Conservation (phyloP, 2,113 vertebrate species). For the Myrmecophaga tridactyla region DNA sequence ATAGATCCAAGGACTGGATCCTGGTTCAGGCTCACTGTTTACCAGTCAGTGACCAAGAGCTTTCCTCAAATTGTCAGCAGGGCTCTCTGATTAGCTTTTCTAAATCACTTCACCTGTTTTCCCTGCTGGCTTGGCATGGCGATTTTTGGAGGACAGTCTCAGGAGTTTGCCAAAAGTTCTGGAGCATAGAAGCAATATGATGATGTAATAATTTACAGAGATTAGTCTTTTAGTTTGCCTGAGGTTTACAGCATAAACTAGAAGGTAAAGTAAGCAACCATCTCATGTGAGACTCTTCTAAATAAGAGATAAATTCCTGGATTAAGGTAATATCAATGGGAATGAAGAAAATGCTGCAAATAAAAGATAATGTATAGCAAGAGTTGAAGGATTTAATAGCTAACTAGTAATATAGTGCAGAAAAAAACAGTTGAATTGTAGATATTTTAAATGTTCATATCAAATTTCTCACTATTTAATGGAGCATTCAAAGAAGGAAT, state of each 20-base stretch:
- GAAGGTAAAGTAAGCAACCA: constrained; percentile 9
- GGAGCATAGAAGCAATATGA: not conserved
- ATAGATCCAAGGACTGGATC: not conserved
- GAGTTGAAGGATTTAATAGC: constrained; percentile 1
- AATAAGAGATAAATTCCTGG: not conserved
- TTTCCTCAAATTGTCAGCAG: not conserved
- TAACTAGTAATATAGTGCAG: not conserved
- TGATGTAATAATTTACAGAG: not conserved
- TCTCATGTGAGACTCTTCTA: not conserved
- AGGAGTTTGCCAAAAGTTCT: not conserved
- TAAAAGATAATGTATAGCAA: not conserved
- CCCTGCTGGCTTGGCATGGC: not conserved
- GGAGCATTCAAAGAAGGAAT: not conserved
- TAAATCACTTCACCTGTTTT: not conserved
- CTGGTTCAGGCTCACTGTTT: not conserved
- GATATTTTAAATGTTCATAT: not conserved
- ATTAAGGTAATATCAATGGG: not conserved
- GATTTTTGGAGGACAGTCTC: not conserved
- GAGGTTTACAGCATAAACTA: not conserved
- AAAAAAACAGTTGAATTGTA: not conserved
- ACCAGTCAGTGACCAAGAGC: not conserved
- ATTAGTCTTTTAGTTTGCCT: not conserved
- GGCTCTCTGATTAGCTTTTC: not conserved
- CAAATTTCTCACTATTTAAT: constrained; percentile 9
- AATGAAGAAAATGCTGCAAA: not conserved